A percentile compares a stretch with the other conserved stretches of the same genome.
Evolutionary conservation across 2,797 vertebrate genomes (phyloP).

Genomic region (Sebastes steindachneri): DNA sequence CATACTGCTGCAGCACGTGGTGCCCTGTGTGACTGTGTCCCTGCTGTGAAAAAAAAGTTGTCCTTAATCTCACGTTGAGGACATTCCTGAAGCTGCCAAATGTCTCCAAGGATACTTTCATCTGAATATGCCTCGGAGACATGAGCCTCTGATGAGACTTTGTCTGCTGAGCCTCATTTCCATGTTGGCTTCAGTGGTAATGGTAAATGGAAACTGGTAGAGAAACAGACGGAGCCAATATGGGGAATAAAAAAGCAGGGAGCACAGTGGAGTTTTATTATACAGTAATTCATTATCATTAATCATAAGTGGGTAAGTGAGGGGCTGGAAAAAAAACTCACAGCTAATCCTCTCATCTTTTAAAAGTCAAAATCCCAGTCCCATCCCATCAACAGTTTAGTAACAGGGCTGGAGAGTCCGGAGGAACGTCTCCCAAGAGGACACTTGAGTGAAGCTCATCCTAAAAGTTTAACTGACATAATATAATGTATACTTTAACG

Average conservation of each 20-base stretch:
- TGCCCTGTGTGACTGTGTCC: constrained; percentile 28
- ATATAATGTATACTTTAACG: constrained; percentile 7
- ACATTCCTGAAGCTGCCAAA: constrained; percentile 42
- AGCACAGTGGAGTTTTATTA: background rate
- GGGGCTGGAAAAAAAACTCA: background rate
- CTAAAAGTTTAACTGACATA: background rate
- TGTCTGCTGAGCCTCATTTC: constrained; percentile 48
- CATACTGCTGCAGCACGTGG: background rate
- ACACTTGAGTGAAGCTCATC: background rate
- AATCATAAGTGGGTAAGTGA: constrained; percentile 9
- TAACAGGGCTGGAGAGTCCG: background rate
- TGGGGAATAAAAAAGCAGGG: background rate
- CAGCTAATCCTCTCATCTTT: background rate
- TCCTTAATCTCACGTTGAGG: constrained; percentile 47
- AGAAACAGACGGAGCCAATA: constrained; percentile 21
- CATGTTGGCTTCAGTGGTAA: constrained; percentile 39
- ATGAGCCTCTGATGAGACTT: constrained; percentile 44
- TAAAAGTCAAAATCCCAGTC: background rate
- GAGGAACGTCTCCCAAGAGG: background rate
- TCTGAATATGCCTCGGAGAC: constrained; percentile 58
- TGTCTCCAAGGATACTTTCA: constrained; percentile 53
- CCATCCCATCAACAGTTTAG: background rate
- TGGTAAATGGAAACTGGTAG: constrained; percentile 6
- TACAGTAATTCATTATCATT: constrained; percentile 20
- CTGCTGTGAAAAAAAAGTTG: constrained; percentile 23